Conservation (phyloP, 2,888 invertebrate species). For the Ophion costatus region DNA sequence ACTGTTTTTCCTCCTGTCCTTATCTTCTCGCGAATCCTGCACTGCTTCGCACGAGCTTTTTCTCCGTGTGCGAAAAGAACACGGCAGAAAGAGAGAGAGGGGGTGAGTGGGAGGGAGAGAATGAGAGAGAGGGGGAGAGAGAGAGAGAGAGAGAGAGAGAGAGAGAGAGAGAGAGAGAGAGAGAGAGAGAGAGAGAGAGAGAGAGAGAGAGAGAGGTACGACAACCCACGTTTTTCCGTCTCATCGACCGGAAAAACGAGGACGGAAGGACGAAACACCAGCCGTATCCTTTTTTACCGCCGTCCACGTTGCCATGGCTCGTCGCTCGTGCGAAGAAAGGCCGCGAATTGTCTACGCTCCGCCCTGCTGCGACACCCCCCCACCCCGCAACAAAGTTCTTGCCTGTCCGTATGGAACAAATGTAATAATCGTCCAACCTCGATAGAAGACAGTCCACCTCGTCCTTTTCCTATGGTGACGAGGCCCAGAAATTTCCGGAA, state of each 20-base stretch:
- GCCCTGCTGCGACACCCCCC: constrained; percentile 12
- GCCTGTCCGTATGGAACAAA: constrained; percentile 22
- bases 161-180: background rate
- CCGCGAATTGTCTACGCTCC: constrained; percentile 1
- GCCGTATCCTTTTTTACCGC: background rate
- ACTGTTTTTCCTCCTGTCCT: constrained; percentile 14
- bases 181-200: background rate
- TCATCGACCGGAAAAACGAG: constrained; percentile 10
- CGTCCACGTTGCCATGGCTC: background rate
- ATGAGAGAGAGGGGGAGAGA: too few species aligned
- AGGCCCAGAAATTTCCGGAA: background rate
- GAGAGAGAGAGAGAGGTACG: background rate
- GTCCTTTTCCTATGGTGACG: background rate
- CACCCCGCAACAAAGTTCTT: constrained; percentile 32
- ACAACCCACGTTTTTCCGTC: background rate
- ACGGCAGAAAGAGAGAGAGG: background rate
- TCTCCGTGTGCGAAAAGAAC: constrained; percentile 3
- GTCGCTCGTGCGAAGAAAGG: constrained; percentile 12
- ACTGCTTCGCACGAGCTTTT: constrained; percentile 10
- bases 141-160: background rate
- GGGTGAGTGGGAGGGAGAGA: background rate
- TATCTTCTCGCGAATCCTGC: background rate
- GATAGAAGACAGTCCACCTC: background rate
- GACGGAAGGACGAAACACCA: constrained; percentile 3
- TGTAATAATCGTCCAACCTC: constrained; percentile 53